Percentiles rank a stretch among this genome's conserved stretches.
Conservation (phyloP, 2,113 vertebrate species). For the Mesembrinibis cayennensis region DNA sequence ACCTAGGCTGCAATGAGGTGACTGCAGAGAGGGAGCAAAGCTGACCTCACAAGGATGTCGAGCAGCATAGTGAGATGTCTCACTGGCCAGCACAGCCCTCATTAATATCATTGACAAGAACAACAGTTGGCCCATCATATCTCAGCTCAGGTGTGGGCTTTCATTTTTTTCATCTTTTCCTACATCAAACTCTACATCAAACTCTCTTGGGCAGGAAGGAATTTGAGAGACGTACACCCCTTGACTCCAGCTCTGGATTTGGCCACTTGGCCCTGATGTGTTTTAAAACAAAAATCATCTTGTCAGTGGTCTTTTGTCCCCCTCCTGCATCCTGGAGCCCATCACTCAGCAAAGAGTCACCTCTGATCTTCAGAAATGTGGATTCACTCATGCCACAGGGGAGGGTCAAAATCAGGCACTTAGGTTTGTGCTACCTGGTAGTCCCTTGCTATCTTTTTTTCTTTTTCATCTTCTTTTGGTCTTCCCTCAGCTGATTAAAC, state of each 20-base stretch:
- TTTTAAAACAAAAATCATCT: background rate
- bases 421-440: fast-evolving
- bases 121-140: background rate
- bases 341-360: background rate
- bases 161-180: background rate
- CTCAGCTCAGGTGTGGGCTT: background rate
- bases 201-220: background rate
- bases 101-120: background rate
- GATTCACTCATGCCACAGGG: background rate
- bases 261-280: background rate
- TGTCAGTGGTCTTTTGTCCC: background rate
- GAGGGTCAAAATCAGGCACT: background rate
- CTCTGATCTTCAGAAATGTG: background rate
- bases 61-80: background rate
- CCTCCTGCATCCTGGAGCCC: background rate
- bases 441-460: background rate
- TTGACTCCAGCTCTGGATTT: background rate
- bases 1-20: background rate
- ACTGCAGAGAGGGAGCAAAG: background rate
- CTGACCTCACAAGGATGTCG: fast-evolving
- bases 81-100: background rate
- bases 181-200: background rate
- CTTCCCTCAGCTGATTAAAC: background rate
- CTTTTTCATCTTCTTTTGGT: background rate
- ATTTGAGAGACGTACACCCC: background rate